Conservation (phyloP, 2,888 invertebrate genomes). For the Archaeoteleia sp. region DNA sequence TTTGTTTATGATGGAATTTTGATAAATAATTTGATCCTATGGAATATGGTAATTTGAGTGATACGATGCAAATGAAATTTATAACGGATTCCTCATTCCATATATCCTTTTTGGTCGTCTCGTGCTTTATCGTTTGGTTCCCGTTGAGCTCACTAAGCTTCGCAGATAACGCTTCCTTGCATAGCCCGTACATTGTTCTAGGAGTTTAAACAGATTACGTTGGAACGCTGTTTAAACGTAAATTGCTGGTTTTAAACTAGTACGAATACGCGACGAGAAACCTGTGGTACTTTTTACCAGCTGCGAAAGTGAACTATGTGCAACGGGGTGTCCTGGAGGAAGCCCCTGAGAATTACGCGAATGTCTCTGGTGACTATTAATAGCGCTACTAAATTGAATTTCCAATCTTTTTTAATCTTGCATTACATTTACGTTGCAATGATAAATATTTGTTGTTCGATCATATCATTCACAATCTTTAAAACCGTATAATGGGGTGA, state of each 20-base stretch:
- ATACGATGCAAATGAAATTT: constrained; percentile 54
- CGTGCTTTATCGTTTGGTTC: constrained; percentile 63
- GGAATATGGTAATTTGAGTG: constrained; percentile 53
- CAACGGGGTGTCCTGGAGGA: constrained; percentile 18
- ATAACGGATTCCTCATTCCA: constrained; percentile 54
- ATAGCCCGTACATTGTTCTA: constrained; percentile 66
- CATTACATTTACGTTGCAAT: background rate
- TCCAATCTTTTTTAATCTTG: constrained; percentile 18
- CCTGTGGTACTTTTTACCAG: constrained; percentile 48
- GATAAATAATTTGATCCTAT: constrained; percentile 45
- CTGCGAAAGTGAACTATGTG: constrained; percentile 47
- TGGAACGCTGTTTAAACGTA: constrained; percentile 68
- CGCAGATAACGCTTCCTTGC: constrained; percentile 61
- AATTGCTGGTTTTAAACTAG: constrained; percentile 62
- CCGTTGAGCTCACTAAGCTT: constrained; percentile 65
- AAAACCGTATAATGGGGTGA: too few species aligned
- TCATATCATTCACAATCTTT: too few species aligned
- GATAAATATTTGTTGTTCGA: too few species aligned
- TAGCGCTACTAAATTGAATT: constrained; percentile 41
- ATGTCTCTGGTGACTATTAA: constrained; percentile 32
- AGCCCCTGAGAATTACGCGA: constrained; percentile 27
- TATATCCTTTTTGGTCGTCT: constrained; percentile 55
- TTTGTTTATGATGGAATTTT: constrained; percentile 39
- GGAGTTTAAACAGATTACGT: constrained; percentile 72
- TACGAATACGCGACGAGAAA: constrained; percentile 46